Evolutionary conservation across 2,113 vertebrate species (phyloP).

Genomic region (Daphoenositta chrysoptera): DNA sequence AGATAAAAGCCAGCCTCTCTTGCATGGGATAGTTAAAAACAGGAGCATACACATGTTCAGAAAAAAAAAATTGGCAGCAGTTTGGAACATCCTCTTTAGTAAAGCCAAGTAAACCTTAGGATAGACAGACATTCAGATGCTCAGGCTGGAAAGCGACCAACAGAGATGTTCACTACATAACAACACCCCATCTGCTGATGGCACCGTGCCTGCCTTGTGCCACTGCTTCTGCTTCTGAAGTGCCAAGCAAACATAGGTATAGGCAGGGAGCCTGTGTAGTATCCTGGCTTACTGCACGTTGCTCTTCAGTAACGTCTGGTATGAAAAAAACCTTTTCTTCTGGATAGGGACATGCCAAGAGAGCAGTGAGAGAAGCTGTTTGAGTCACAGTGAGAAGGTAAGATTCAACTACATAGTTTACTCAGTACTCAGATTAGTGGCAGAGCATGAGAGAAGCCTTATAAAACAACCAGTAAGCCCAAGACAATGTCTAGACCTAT

Average conservation of each 20-base stretch:
- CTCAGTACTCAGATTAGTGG: background rate
- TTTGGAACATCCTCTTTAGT: background rate
- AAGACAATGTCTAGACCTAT: background rate
- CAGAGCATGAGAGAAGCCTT: background rate
- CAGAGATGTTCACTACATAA: background rate
- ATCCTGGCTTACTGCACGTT: background rate
- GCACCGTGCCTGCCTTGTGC: constrained; percentile 21
- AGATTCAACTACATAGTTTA: background rate
- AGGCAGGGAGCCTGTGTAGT: background rate
- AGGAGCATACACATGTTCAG: constrained; percentile 16
- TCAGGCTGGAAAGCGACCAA: constrained; percentile 26
- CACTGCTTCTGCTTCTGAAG: background rate
- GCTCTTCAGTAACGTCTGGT: background rate
- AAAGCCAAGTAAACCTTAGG: constrained; percentile 46
- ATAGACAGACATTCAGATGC: constrained; percentile 30
- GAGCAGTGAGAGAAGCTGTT: background rate
- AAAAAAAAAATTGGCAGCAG: constrained; percentile 19
- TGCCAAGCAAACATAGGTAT: constrained; percentile 10
- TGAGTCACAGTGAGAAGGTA: background rate
- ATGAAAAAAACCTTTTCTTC: background rate
- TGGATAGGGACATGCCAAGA: background rate
- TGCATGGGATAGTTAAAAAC: background rate
- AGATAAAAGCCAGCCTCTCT: background rate
- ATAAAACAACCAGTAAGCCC: background rate
- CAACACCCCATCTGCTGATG: constrained; percentile 13